phyloP scores from a whole-genome alignment of 2,888 invertebrate genomes.

The Tachystola acroxantha region DNA sequence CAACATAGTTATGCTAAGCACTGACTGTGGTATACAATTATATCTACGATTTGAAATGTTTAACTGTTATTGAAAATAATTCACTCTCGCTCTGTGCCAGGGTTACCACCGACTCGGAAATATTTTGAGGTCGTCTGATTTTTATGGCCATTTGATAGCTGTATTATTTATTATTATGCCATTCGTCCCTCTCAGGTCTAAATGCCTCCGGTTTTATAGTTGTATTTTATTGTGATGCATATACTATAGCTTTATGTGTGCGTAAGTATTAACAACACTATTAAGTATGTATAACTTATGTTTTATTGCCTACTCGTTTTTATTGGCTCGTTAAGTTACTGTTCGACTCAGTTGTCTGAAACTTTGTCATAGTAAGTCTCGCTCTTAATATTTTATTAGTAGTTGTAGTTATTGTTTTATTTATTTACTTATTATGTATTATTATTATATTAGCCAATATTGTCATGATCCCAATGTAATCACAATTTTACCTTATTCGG shows the following conservation, averaged over 20 bases:
- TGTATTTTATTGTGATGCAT: constrained; percentile 32
- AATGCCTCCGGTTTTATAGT: constrained; percentile 32
- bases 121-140: constrained; percentile 4
- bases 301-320: constrained; percentile 38
- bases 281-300: constrained; percentile 37
- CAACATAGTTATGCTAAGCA: no score
- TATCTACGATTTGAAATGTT: no score
- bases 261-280: constrained; percentile 28
- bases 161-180: constrained; percentile 11
- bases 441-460: no score
- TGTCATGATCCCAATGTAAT: no score
- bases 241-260: constrained; percentile 10
- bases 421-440: no score
- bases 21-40: no score
- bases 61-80: no score
- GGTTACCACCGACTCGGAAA: no score
- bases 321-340: constrained; percentile 36
- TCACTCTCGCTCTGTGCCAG: no score
- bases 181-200: constrained; percentile 21
- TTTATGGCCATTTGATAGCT: constrained; percentile 11
- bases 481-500: no score
- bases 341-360: constrained; percentile 13
- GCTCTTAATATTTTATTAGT: no score
- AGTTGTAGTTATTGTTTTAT: no score
- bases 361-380: constrained; percentile 14